Base-by-base conservation (phyloP, 1,140 invertebrate species). In the Coenobita brevimanus region DNA sequence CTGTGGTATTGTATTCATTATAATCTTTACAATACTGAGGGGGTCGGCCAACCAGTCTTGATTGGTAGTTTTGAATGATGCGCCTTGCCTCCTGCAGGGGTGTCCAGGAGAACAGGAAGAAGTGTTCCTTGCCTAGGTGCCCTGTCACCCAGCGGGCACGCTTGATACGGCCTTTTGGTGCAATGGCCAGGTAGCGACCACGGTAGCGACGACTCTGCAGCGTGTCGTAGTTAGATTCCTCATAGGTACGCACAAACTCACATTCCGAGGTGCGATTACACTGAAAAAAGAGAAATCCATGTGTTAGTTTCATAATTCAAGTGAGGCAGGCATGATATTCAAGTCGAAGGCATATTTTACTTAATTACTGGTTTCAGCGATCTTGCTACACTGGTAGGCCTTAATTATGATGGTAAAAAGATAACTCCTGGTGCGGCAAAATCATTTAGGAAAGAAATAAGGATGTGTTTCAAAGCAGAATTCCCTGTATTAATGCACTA, bases 171-270 rank as follows among this genome's bases (percentile, higher is more conserved):
- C 85, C 85, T 27, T 60, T 87, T 30, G 78, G 46, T 36, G 76
- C 30, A 36, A 87, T 87, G 64, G 85, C 85, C 33, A 87, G 41
- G 85, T 87, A 87, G 3, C 85, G 85, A 15, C 67, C 78, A 3
- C 36, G 69, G 76, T 69, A 87, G 76, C 33, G 78, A 43, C 67
- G 85, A 46, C 85, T 87, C 30, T 80, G 85, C 4, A 87, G 30
- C 10, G 85, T 87, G 46, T 87, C 85, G 43, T 87, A 87, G 64
- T 80, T 80, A 30, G 76, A 80, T 10, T 87, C 76, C 85, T 87
- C 76, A 43, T 80, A 38, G 24, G 41, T 38, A 10, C n/a, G 24
- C 30, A 87, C 75, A 30, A 87, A 87, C 76, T 87, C 46, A n/a
- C 85, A 87, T 46, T 87, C 85, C 17, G 76, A 54, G 76, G 60